phyloP scores from a whole-genome alignment of 2,888 invertebrate genomes.

The Synanthedon andrenaeformis region DNA sequence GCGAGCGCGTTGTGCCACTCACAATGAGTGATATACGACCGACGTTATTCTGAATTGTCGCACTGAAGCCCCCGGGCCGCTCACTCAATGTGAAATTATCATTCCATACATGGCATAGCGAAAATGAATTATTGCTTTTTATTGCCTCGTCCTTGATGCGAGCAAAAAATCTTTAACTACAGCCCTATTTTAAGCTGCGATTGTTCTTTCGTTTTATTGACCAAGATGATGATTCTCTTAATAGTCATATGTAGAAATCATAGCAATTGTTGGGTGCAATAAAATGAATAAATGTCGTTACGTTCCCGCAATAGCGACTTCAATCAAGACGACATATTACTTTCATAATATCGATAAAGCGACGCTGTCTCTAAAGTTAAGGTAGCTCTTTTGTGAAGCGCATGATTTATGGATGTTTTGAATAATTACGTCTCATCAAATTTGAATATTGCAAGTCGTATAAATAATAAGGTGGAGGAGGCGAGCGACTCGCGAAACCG shows the following conservation, averaged over 20 bases:
- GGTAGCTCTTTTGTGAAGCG: conserved; percentile 37
- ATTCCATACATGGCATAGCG: conserved; percentile 63
- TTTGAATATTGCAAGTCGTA: conserved; percentile 64
- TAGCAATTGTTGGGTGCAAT: conserved; percentile 7
- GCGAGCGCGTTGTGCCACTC: conserved; percentile 54
- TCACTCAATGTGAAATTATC: conserved; percentile 63
- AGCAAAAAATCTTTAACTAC: conserved; percentile 28
- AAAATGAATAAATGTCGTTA: conserved; percentile 29
- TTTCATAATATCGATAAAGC: neutral
- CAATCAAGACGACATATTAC: neutral
- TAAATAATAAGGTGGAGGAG: conserved; percentile 46
- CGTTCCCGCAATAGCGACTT: conserved; percentile 42
- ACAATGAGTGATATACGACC: conserved; percentile 69
- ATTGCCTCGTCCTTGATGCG: conserved; percentile 35
- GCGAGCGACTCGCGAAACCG: conserved; percentile 44
- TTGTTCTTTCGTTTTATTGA: neutral
- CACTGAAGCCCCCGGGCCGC: conserved; percentile 36
- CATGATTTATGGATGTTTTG: conserved; percentile 66
- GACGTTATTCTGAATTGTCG: conserved; percentile 64
- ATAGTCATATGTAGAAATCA: conserved; percentile 11
- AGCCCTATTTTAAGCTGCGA: neutral
- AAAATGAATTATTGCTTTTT: conserved; percentile 67
- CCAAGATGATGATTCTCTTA: neutral
- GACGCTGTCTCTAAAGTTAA: conserved; percentile 23
- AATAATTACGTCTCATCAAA: conserved; percentile 68